phyloP scores from a whole-genome alignment of 2,888 invertebrate genomes.

The Deroplatys truncata region DNA sequence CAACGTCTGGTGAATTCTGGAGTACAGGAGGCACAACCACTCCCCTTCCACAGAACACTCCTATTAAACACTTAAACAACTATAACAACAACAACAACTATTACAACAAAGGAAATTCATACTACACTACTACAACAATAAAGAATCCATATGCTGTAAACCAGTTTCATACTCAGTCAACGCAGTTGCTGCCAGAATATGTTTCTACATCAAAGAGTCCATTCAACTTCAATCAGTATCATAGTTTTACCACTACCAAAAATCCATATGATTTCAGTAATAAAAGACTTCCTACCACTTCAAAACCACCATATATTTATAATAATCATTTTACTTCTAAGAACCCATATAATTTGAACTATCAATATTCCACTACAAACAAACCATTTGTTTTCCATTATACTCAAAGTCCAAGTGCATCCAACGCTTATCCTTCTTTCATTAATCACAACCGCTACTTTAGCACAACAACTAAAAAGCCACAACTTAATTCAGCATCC shows the following conservation, averaged over 20 bases:
- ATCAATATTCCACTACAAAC: slow-evolving; percentile 20
- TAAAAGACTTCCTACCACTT: slow-evolving; percentile 31
- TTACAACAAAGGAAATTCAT: neutral
- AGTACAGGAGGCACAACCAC: slow-evolving; percentile 12
- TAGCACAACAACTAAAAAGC: slow-evolving; percentile 39
- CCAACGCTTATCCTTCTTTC: neutral
- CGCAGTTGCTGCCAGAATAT: neutral
- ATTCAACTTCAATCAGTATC: slow-evolving; percentile 34
- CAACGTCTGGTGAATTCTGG: slow-evolving; percentile 9
- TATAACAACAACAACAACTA: neutral
- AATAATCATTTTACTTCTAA: slow-evolving; percentile 35
- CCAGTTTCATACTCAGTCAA: neutral
- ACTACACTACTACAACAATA: slow-evolving; percentile 2
- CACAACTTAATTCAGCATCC: slow-evolving; percentile 26
- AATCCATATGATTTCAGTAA: slow-evolving; percentile 23
- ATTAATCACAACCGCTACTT: slow-evolving; percentile 8
- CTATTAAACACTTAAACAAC: neutral
- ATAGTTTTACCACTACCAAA: slow-evolving; percentile 13
- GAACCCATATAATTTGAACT: slow-evolving; percentile 37
- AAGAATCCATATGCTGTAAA: neutral
- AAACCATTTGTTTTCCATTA: neutral
- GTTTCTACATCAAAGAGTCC: slow-evolving; percentile 33
- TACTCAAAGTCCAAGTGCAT: neutral
- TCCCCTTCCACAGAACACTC: neutral
- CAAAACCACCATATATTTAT: slow-evolving; percentile 33